Conservation (phyloP, 2,888 invertebrate species). For the Nomada goodeniana region DNA sequence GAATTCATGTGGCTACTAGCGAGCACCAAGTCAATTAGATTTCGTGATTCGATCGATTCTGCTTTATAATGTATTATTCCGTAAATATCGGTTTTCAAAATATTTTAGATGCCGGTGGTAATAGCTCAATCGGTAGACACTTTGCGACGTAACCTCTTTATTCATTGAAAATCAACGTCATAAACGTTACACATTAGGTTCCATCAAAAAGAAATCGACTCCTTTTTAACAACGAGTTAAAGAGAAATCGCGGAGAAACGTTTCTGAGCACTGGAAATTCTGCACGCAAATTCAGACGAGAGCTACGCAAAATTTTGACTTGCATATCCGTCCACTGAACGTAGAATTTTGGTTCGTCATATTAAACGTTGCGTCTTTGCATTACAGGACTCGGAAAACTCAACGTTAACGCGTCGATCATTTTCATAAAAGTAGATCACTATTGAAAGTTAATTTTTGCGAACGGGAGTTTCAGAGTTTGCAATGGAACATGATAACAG, state of each 20-base stretch:
- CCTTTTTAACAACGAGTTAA: conserved; percentile 11
- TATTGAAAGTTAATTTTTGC: neutral
- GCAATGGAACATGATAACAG: neutral
- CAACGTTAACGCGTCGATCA: neutral
- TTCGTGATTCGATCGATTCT: no score
- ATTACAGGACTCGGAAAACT: neutral
- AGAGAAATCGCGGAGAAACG: conserved; percentile 15
- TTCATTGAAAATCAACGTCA: conserved; percentile 6
- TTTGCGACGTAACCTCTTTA: conserved; percentile 3
- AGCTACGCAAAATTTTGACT: conserved; percentile 58
- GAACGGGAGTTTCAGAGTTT: neutral
- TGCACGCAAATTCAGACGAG: conserved; percentile 23
- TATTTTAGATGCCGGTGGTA: neutral
- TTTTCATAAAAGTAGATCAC: conserved; percentile 1
- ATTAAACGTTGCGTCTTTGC: conserved; percentile 30
- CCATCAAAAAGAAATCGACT: neutral
- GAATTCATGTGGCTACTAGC: no score
- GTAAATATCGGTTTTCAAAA: neutral
- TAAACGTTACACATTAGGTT: conserved; percentile 5
- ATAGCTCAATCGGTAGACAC: neutral
- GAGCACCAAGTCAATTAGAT: no score
- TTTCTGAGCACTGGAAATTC: conserved; percentile 26
- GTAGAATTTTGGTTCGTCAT: conserved; percentile 51
- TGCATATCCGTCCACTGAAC: conserved; percentile 70
- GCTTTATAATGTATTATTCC: no score